Evolutionary conservation across 2,113 vertebrate species (phyloP).

Genomic region (Leuciscus idus): DNA sequence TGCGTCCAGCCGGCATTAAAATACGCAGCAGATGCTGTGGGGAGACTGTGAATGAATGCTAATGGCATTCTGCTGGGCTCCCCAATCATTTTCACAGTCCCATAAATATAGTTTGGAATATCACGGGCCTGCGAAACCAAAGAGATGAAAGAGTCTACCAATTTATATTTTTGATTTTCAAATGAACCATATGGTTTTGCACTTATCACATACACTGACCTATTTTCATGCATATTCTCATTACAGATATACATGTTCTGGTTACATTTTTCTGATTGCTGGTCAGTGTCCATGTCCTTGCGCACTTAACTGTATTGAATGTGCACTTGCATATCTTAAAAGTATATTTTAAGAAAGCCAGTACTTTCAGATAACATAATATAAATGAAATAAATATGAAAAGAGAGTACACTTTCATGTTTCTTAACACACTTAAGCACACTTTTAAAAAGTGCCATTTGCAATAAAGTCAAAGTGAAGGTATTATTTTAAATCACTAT

Average conservation of each 20-base stretch:
- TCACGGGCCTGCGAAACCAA: constrained; percentile 18
- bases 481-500: no score
- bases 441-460: no score
- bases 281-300: not conserved
- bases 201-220: not conserved
- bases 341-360: no score
- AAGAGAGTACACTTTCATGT: no score
- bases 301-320: no score
- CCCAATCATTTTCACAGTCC: constrained; percentile 67
- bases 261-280: constrained; percentile 11
- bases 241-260: not conserved
- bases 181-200: not conserved
- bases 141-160: constrained; percentile 29
- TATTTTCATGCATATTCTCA: not conserved
- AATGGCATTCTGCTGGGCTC: constrained; percentile 70
- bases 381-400: no score
- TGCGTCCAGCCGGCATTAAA: constrained; percentile 70
- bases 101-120: constrained; percentile 51
- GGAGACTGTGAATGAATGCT: constrained; percentile 68
- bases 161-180: constrained; percentile 35
- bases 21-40: constrained; percentile 76
- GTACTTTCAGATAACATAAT: no score
- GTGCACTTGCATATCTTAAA: no score
- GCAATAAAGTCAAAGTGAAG: no score
- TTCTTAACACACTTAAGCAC: no score